These are phyloP conservation scores for Amphimallon solstitiale DNA, from an alignment of 2,888 invertebrate genomes.

Conservation along the genomic window DNA sequence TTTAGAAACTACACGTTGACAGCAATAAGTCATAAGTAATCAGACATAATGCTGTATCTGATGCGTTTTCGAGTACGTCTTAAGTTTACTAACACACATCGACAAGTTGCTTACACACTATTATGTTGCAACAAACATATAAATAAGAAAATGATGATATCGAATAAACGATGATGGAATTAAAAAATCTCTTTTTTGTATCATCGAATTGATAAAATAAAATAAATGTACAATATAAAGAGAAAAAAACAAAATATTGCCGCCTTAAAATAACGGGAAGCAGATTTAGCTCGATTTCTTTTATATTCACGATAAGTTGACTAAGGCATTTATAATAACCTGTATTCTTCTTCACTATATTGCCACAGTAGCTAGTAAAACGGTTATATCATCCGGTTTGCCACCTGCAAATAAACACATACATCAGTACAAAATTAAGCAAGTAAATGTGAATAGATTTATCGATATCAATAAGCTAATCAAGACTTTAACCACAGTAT, in stretches of 20 bases:
- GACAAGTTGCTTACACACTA: neutral
- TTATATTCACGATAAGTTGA: conserved; percentile 32
- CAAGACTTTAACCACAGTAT: too few species aligned
- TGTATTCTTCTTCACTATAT: conserved; percentile 63
- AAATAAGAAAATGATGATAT: conserved; percentile 23
- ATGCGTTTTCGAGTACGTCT: neutral
- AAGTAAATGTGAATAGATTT: too few species aligned
- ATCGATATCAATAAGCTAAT: too few species aligned
- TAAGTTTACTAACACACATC: neutral
- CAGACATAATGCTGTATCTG: too few species aligned
- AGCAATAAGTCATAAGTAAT: too few species aligned
- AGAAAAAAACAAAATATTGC: conserved; percentile 22
- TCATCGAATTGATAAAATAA: conserved; percentile 16
- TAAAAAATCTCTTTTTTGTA: conserved; percentile 2
- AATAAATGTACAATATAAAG: conserved; percentile 30
- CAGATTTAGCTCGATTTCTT: conserved; percentile 22
- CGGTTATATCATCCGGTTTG: conserved; percentile 98
- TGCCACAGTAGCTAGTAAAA: conserved; percentile 93
- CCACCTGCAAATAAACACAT: conserved; percentile 81
- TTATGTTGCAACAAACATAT: neutral
- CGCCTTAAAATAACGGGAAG: conserved; percentile 21
- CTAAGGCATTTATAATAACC: conserved; percentile 33
- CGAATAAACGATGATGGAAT: conserved; percentile 2
- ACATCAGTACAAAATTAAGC: too few species aligned
- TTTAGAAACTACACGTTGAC: too few species aligned